Base-by-base conservation (phyloP, 2,113 vertebrate genomes). In the Amphiprion percula region DNA sequence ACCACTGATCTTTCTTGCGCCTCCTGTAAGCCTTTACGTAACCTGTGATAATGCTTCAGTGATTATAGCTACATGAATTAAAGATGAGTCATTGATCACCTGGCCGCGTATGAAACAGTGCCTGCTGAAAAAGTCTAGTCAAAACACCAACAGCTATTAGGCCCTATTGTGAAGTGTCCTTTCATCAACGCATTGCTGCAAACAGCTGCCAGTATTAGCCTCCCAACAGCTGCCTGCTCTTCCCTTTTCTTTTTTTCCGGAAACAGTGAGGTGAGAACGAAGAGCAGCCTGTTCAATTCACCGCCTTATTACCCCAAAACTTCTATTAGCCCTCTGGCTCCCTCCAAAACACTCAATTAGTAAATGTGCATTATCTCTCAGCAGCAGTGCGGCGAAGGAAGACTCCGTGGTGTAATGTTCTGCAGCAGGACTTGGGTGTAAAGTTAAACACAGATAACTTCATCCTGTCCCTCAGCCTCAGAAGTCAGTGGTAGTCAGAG, bases 281-380 rank as follows among this genome's bases (percentile, higher is more conserved):
- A 52, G 44, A 78, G 61, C 80, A 76, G 77, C 24, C 62, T 81
- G 66, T 83, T 87, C 77, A 83, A 63, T 84, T 88, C 84, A 71
- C 53, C 53, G 64, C 68, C 82, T 85, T 88, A 92, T 90, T 90
- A 87, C 83, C 71, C 70, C 68, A 73, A 81, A 83, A 83, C 77
- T 56, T 68, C 75, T 82, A 88, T 88, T 78, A 86, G 86, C 80
- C 69, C 52, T 68, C 55, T 83, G 72, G 54, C 64, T 61, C 52
- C 53, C 10, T 71, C 68, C 44, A 61, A 56, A 92, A 88, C 61
- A 77, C 76, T 85, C 71, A 70, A 85, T 87, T 79, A 86, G 82
- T 44, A 59, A 33, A n/a, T 46, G 14, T 72, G 60, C 23, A 64
- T 86, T 74, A 80, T 77, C 74, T 72, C 52, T 58, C 64, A 24